phyloP scores from a whole-genome alignment of 2,888 invertebrate species.

The Volucella inanis region DNA sequence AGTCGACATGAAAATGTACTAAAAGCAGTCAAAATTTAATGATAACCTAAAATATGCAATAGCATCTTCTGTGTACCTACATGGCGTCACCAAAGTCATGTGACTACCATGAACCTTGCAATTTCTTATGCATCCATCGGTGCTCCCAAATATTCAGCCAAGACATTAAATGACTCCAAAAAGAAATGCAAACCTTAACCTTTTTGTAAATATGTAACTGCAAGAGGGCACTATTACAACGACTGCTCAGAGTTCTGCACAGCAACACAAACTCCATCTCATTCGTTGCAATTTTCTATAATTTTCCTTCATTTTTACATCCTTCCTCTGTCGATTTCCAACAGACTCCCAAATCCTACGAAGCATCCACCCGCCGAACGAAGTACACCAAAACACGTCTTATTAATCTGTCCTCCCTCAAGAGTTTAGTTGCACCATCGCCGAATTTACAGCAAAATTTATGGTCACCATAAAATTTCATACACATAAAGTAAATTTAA shows the following conservation, averaged over 20 bases:
- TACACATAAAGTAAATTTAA: slow-evolving; percentile 70
- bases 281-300: slow-evolving; percentile 55
- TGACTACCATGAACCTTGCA: slow-evolving; percentile 3
- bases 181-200: not conserved
- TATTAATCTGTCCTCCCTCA: slow-evolving; percentile 36
- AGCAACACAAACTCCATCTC: slow-evolving; percentile 3
- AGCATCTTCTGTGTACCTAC: not conserved
- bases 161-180: slow-evolving; percentile 7
- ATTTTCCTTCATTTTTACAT: slow-evolving; percentile 44
- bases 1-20: too few relatives aligned
- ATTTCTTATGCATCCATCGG: slow-evolving; percentile 4
- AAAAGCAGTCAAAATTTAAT: not conserved
- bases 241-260: not conserved
- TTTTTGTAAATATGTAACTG: slow-evolving; percentile 21
- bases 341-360: slow-evolving; percentile 1
- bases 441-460: slow-evolving; percentile 62
- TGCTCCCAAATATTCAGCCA: not conserved
- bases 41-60: slow-evolving; percentile 6
- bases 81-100: not conserved
- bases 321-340: slow-evolving; percentile 36
- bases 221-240: not conserved
- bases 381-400: slow-evolving; percentile 47
- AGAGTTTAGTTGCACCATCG: slow-evolving; percentile 51
- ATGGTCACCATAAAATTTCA: slow-evolving; percentile 66
- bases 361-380: not conserved